Percentiles rank a stretch among this genome's conserved stretches.
Evolutionary conservation across 2,113 vertebrate species (phyloP).

Genomic region (Nothoprocta pentlandii): DNA sequence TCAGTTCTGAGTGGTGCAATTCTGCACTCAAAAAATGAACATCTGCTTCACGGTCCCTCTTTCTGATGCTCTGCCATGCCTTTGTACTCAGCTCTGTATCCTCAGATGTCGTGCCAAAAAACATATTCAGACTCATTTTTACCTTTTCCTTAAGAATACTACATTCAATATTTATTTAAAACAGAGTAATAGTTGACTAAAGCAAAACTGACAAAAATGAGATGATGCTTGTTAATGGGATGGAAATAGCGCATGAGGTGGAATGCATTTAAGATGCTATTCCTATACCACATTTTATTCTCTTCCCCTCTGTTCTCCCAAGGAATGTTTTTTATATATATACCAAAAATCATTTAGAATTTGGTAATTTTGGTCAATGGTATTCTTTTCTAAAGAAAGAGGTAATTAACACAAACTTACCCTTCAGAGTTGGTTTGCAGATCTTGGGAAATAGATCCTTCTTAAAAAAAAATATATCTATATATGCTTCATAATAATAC

Average conservation of each 20-base stretch:
- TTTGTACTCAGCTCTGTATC: neutral
- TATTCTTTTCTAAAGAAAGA: neutral
- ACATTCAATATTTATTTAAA: neutral
- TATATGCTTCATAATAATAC: slow-evolving; percentile 32
- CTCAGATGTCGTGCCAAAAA: neutral
- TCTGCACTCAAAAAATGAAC: neutral
- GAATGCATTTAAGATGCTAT: neutral
- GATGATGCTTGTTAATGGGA: neutral
- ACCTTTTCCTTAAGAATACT: neutral
- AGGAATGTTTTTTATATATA: neutral
- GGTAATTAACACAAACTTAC: neutral
- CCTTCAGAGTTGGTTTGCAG: neutral
- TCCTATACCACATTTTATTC: neutral
- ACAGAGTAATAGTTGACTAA: neutral
- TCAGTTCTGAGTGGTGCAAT: too few species aligned
- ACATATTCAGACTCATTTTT: neutral
- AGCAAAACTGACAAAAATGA: neutral
- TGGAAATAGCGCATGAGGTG: neutral
- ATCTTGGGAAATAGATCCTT: slow-evolving; percentile 40
- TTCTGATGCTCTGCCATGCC: neutral
- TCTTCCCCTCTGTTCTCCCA: neutral
- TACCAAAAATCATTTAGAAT: too few species aligned
- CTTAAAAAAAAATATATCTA: slow-evolving; percentile 33
- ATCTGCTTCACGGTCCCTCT: neutral
- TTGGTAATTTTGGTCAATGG: too few species aligned